Evolutionary conservation across 2,888 invertebrate species (phyloP), one percentile per base, ranked within the genome.

Genomic region (Miltochrista miniata): DNA sequence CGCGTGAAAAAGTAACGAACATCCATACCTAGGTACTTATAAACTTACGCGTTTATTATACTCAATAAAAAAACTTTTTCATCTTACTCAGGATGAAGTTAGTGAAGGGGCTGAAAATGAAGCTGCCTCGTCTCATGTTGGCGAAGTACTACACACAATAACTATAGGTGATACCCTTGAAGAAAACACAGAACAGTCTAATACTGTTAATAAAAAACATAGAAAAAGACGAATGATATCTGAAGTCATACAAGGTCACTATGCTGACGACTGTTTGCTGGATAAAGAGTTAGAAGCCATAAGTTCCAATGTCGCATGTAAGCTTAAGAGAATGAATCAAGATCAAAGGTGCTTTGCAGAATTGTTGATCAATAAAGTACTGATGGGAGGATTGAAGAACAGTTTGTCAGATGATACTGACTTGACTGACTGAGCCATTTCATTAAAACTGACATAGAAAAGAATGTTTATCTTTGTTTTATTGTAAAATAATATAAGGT

Each of bases 301-400:
- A 34, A 75, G 75, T 10, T 62, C 72, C 9, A 78, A 78, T 47
- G 77, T 79, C 1, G 64, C 68, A 7, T 77, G 70, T 52, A 79
- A 79, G 45, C 50, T 79, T 1, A 74, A 72, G 48, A 59, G 77
- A 42, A 79, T 79, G 79, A 62, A 57, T 4, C 24, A 56, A 4
- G 58, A 69, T 5, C 79, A 79, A 48, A 64, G 79, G 33, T 71
- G 65, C 41, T 66, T 64, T 30, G 79, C 79, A 0, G 79, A 79
- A 48, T 49, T 76, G 15, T 51, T 79, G 13, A 74, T 79, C 34
- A 76, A 77, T 48, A 79, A 77, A 69, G 76, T 79, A 8, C 52
- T 79, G 7, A 71, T 77, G 40, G 56, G 62, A 24, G 79, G 79
- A 14, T 50, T 79, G 12, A 68, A 64, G 38, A 72, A 65, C 29